phyloP scores from a whole-genome alignment of 2,113 vertebrate species.

The Perca flavescens region DNA sequence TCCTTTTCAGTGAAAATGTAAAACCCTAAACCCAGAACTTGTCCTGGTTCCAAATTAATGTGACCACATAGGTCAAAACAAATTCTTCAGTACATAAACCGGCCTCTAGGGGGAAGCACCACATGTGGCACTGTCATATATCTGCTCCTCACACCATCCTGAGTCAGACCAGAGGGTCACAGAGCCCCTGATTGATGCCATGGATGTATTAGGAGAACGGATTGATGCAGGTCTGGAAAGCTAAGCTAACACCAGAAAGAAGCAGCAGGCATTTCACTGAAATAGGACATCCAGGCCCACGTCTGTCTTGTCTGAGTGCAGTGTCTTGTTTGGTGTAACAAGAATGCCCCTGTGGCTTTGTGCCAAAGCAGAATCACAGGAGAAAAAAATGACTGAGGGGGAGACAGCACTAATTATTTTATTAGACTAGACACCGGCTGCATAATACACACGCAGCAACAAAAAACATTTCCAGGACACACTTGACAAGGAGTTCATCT shows the following conservation, averaged over 20 bases:
- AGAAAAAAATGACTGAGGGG: slow-evolving; percentile 15
- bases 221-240: slow-evolving; percentile 28
- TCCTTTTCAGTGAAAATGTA: not conserved
- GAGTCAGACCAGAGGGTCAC: slow-evolving; percentile 38
- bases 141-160: slow-evolving; percentile 21
- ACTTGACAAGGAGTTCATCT: slow-evolving; percentile 35
- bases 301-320: slow-evolving; percentile 58
- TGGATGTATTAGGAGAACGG: slow-evolving; percentile 2
- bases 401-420: slow-evolving; percentile 38
- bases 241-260: slow-evolving; percentile 31
- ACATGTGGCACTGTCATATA: slow-evolving; percentile 3
- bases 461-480: slow-evolving; percentile 29
- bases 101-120: slow-evolving; percentile 69
- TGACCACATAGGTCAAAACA: slow-evolving; percentile 1
- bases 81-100: slow-evolving; percentile 35
- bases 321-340: slow-evolving; percentile 62
- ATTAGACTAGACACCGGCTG: slow-evolving; percentile 39
- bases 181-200: slow-evolving; percentile 2
- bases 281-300: slow-evolving; percentile 41
- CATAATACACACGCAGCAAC: slow-evolving; percentile 36
- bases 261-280: slow-evolving; percentile 22
- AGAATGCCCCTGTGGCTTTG: slow-evolving; percentile 45
- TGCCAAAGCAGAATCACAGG: slow-evolving; percentile 28
- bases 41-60: not conserved
- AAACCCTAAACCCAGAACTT: not conserved